phyloP scores from a whole-genome alignment of 2,797 vertebrate species.

The Cynopterus sphinx region DNA sequence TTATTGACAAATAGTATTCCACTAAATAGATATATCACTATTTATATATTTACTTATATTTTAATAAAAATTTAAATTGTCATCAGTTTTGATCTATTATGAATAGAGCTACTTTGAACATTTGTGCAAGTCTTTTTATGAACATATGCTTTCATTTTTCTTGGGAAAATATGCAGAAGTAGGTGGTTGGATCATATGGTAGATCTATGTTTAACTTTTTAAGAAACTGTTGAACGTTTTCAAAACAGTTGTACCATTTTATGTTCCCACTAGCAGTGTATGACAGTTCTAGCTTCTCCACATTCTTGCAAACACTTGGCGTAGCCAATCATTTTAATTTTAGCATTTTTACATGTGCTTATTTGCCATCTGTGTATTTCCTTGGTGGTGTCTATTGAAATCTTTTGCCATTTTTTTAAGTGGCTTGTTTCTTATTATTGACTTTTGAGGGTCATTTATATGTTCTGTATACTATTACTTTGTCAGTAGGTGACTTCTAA shows the following conservation, averaged over 20 bases:
- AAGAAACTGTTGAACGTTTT: background rate
- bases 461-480: background rate
- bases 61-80: background rate
- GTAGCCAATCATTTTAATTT: background rate
- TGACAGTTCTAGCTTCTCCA: background rate
- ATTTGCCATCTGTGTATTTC: background rate
- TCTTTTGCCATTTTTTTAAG: background rate
- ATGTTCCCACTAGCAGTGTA: background rate
- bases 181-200: background rate
- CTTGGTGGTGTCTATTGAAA: conserved; percentile 9
- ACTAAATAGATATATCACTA: background rate
- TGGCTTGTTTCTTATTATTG: background rate
- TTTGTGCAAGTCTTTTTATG: background rate
- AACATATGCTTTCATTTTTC: conserved; percentile 10
- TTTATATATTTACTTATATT: conserved; percentile 16
- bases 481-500: background rate
- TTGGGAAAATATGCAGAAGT: background rate
- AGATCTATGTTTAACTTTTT: conserved; percentile 32
- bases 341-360: background rate
- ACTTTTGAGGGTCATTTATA: background rate
- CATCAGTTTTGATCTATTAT: background rate
- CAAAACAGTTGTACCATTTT: background rate
- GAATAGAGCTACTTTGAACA: background rate
- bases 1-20: background rate
- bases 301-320: background rate